phyloP scores from a whole-genome alignment of 1,140 invertebrate genomes.

The Trichonephila clavata region DNA sequence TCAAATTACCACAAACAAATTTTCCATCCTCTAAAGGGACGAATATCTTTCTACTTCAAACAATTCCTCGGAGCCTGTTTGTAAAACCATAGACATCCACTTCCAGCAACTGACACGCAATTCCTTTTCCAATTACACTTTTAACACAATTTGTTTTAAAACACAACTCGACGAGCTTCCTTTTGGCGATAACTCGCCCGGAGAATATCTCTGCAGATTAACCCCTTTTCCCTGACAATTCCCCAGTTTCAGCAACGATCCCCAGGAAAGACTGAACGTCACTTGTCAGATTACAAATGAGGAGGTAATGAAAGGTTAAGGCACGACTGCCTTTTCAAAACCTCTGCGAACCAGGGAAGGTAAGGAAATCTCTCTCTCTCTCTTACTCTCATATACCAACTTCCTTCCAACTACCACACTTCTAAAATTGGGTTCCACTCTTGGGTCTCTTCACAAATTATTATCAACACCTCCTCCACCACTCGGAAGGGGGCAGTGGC shows the following conservation, averaged over 20 bases:
- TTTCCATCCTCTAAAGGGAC: neutral
- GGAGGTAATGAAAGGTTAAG: constrained; percentile 68
- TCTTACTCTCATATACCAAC: neutral
- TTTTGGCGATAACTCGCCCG: constrained; percentile 13
- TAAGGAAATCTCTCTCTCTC: constrained; percentile 17
- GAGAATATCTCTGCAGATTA: constrained; percentile 15
- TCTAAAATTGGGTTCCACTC: constrained; percentile 39
- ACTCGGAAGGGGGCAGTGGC: neutral
- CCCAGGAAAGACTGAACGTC: constrained; percentile 35
- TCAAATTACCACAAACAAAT: neutral
- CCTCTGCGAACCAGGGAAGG: neutral
- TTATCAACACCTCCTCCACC: constrained; percentile 50
- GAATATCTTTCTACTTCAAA: too few relatives aligned
- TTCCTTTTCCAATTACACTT: constrained; percentile 39
- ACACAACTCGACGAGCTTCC: neutral
- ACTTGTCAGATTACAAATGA: constrained; percentile 74
- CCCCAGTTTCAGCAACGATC: neutral
- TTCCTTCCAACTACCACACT: constrained; percentile 26
- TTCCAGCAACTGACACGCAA: constrained; percentile 3
- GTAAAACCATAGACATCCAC: neutral
- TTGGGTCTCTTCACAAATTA: constrained; percentile 64
- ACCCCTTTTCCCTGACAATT: constrained; percentile 16
- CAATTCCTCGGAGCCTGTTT: neutral
- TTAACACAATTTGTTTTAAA: constrained; percentile 54
- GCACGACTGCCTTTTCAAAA: constrained; percentile 12